phyloP scores from a whole-genome alignment of 2,113 vertebrate species.

The Perca schrenkii region DNA sequence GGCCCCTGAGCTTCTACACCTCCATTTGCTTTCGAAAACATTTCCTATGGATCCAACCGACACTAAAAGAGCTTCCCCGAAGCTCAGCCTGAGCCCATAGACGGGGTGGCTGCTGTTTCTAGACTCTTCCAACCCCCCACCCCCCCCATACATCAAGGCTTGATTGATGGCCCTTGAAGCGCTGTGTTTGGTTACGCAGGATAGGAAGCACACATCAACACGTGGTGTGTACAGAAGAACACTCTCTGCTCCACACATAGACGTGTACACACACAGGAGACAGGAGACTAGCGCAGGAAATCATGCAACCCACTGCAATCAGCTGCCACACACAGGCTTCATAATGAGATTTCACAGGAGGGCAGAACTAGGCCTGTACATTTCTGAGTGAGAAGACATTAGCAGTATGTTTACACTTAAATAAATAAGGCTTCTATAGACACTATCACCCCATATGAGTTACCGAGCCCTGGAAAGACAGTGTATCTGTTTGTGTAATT shows the following conservation, averaged over 20 bases:
- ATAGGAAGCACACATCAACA: conserved; percentile 53
- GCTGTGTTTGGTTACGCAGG: conserved; percentile 66
- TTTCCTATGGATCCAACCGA: conserved; percentile 27
- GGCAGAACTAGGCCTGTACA: background rate
- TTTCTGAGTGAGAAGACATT: background rate
- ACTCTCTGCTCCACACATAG: conserved; percentile 11
- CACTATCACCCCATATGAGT: conserved; percentile 2
- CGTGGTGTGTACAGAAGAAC: conserved; percentile 29
- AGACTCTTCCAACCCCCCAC: background rate
- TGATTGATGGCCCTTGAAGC: conserved; percentile 66
- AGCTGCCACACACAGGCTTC: conserved; percentile 13
- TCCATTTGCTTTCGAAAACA: conserved; percentile 42
- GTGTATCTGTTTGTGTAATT: conserved; percentile 33
- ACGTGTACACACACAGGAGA: conserved; percentile 2
- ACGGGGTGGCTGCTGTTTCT: conserved; percentile 21
- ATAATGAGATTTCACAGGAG: conserved; percentile 2
- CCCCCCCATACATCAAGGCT: conserved; percentile 50
- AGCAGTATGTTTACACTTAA: conserved; percentile 21
- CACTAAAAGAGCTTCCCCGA: conserved; percentile 10
- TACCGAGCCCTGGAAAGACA: conserved; percentile 2
- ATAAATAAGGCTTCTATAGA: conserved; percentile 23
- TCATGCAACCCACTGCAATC: conserved; percentile 54
- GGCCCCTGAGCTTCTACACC: conserved; percentile 6
- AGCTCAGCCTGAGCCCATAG: background rate
- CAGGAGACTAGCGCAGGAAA: conserved; percentile 14